Conservation (phyloP, 2,113 vertebrate genomes). For the Syngnathus scovelli region DNA sequence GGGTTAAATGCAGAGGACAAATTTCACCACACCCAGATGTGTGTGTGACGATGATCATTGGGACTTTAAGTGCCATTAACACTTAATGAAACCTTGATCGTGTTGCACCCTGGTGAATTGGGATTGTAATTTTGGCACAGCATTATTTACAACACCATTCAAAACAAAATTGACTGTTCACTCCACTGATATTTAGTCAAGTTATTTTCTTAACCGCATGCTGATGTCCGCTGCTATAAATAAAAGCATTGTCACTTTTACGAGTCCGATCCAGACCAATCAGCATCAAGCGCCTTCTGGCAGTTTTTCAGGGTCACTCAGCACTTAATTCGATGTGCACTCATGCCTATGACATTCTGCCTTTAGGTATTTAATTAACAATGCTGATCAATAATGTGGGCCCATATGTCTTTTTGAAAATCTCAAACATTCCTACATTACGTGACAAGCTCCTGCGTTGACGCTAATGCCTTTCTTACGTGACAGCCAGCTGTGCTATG, state of each 20-base stretch:
- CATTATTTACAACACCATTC: background rate
- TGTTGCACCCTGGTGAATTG: background rate
- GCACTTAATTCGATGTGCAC: background rate
- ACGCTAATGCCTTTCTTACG: constrained; percentile 20
- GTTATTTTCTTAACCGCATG: background rate
- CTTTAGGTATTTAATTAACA: background rate
- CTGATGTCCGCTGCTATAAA: background rate
- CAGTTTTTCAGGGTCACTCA: background rate
- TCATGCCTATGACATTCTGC: background rate
- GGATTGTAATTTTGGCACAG: background rate
- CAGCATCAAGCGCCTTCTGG: background rate
- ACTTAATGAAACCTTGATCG: background rate
- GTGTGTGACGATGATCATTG: no score
- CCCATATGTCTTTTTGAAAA: no score
- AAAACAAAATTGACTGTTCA: background rate
- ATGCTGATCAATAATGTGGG: background rate
- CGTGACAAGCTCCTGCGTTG: no score
- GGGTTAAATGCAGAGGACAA: no score
- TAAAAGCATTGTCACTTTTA: background rate
- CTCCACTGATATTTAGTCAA: background rate
- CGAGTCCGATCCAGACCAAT: background rate
- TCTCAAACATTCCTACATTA: no score
- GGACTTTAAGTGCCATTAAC: background rate
- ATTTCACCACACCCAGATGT: no score
- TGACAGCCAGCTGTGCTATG: constrained; percentile 27